Evolutionary conservation across 2,888 invertebrate species (phyloP), one percentile per base, ranked within the genome.

Genomic region (Meiosimyza platycephala): DNA sequence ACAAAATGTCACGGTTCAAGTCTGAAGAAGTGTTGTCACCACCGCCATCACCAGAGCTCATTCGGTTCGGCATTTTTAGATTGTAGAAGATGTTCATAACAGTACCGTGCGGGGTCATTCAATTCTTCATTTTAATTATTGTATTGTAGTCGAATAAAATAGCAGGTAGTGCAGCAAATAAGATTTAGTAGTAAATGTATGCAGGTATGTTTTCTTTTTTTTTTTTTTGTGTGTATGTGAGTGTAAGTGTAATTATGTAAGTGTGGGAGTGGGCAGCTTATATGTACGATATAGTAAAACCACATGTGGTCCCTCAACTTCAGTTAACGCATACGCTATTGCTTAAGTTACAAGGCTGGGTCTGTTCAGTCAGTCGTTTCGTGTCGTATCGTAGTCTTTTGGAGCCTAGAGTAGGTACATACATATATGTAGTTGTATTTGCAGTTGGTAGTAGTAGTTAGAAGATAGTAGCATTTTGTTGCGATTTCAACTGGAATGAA

Each of bases 241-340:
- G 69, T 69, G 47, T 48, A 28, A 40, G 22, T 69, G 33, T 40
- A 50, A 6, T 16, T 18, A 16, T 52, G 28, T 62, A 13, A 33
- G 40, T 22, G 59, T 11, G 60, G n/a, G 16, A 51, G 69, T 60
- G 60, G 51, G 50, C 64, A 55, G 22, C 33, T 40, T 22, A 15
- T 75, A 65, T 73, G 57, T 76, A 52, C 52, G 62, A 40, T 68
- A 64, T 75, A 76, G 68, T 74, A 77, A 78, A 80, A 79, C 78
- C 79, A 78, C 79, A 80, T 80, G 79, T 80, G 76, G 80, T 79
- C 81, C 82, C 82, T 81, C 78, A 76, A 78, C 78, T 78, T 78
- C 78, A 75, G 70, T 77, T 71, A 72, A 28, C 50, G 59, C 51
- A 51, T 63, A 54, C 15, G 9, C 40, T 33, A 54, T 9, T 55